Conservation (phyloP, 2,888 invertebrate species). For the Leptinotarsa peninsularis region DNA sequence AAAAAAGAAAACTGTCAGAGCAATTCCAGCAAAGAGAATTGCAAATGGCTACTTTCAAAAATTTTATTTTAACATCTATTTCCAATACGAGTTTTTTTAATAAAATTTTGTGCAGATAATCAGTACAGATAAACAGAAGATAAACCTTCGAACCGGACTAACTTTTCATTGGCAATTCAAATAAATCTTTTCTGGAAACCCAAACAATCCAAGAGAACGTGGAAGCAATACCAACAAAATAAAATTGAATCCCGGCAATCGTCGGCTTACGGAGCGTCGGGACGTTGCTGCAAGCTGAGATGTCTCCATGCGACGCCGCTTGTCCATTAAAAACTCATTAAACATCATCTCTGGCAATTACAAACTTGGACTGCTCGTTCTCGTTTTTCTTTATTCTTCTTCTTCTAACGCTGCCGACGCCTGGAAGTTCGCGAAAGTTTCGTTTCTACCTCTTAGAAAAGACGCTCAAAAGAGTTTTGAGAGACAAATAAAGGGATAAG, state of each 20-base stretch:
- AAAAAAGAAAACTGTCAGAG: too few relatives aligned
- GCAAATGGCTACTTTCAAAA: too few relatives aligned
- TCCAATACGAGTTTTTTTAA: too few relatives aligned
- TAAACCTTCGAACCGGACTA: background rate
- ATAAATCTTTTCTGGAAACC: conserved; percentile 24
- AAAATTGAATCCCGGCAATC: conserved; percentile 49
- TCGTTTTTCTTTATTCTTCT: conserved; percentile 27
- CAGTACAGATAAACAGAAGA: background rate
- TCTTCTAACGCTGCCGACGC: conserved; percentile 25
- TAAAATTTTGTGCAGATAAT: too few relatives aligned
- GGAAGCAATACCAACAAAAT: conserved; percentile 30
- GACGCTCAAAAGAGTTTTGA: conserved; percentile 7
- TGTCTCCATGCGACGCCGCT: conserved; percentile 48
- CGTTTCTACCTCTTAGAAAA: conserved; percentile 7
- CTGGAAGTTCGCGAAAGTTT: conserved; percentile 21
- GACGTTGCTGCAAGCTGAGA: conserved; percentile 7
- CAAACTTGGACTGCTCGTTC: conserved; percentile 62
- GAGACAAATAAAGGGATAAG: conserved; percentile 27
- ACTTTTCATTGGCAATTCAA: conserved; percentile 19
- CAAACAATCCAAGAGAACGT: conserved; percentile 32
- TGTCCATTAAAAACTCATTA: conserved; percentile 77
- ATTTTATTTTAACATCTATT: too few relatives aligned
- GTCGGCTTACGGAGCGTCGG: conserved; percentile 20
- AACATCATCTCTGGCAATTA: conserved; percentile 76
- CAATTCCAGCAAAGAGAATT: too few relatives aligned